Conservation (phyloP, 2,797 vertebrate genomes). For the Apodemus agrarius region DNA sequence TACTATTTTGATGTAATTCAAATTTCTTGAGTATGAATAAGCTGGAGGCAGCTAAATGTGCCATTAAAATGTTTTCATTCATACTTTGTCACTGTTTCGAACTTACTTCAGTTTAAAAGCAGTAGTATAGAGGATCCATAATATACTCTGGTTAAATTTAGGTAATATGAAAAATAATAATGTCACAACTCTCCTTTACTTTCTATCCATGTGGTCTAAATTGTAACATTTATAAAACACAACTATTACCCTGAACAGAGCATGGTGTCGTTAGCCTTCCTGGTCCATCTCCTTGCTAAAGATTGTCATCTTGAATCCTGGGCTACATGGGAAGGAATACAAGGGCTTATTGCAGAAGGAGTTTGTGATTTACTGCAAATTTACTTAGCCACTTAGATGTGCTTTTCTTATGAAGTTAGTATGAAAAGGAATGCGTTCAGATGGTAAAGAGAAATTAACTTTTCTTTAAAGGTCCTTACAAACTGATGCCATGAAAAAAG, state of each 20-base stretch:
- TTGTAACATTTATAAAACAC: neutral
- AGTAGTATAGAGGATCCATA: neutral
- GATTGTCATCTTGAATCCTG: neutral
- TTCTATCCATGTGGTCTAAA: neutral
- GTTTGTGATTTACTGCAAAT: neutral
- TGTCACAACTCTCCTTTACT: neutral
- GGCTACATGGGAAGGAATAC: neutral
- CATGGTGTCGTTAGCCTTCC: neutral
- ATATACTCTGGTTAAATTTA: neutral
- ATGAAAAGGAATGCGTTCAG: no score
- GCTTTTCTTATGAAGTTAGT: neutral
- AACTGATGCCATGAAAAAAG: neutral
- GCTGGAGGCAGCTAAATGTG: neutral
- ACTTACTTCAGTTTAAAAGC: neutral
- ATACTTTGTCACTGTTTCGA: neutral
- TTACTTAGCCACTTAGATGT: neutral
- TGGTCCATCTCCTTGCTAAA: neutral
- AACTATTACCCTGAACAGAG: neutral
- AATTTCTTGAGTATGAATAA: neutral
- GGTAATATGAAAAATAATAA: neutral
- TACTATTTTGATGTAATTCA: neutral
- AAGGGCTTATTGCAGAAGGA: neutral
- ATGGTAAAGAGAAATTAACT: neutral
- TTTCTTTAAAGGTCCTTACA: fast-evolving
- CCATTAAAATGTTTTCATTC: neutral